phyloP scores from a whole-genome alignment of 1,140 invertebrate genomes.

The Drosophila tropicalis region DNA sequence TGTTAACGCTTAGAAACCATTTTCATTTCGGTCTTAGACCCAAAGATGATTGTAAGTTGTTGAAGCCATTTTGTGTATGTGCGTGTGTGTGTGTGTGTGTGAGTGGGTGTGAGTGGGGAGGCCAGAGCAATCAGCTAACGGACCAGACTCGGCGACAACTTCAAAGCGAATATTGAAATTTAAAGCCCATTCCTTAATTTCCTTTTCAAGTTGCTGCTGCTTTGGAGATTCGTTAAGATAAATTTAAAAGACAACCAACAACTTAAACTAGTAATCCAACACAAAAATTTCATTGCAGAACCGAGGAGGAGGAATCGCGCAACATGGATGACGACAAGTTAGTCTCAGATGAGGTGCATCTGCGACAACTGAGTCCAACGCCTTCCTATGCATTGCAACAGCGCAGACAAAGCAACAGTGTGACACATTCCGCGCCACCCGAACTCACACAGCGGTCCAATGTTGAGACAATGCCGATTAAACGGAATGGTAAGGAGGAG shows the following conservation, averaged over 20 bases:
- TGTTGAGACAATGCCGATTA: constrained; percentile 20
- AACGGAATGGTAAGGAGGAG: constrained; percentile 28
- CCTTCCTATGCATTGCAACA: constrained; percentile 57
- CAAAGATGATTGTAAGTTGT: constrained; percentile 34
- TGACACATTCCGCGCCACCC: constrained; percentile 61
- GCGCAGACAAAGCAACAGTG: constrained; percentile 54
- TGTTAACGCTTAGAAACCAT: constrained; percentile 51
- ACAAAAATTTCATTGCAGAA: constrained; percentile 34
- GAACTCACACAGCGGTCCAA: constrained; percentile 51
- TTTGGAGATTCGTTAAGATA: not conserved
- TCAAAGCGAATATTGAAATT: constrained; percentile 61
- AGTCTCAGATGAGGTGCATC: constrained; percentile 74
- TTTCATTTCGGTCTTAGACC: constrained; percentile 37
- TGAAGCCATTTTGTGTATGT: not conserved
- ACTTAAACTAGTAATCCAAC: not conserved
- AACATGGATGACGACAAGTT: constrained; percentile 80
- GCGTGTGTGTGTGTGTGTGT: not conserved
- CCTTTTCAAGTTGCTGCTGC: not conserved
- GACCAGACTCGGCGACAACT: constrained; percentile 42
- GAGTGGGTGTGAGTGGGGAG: not conserved
- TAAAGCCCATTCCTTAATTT: not conserved
- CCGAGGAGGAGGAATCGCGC: constrained; percentile 57
- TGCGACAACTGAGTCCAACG: constrained; percentile 71
- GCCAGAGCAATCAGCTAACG: constrained; percentile 5
- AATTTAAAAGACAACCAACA: not conserved